Evolutionary conservation across 2,113 vertebrate species (phyloP).

Genomic region (Siphamia tubifer): DNA sequence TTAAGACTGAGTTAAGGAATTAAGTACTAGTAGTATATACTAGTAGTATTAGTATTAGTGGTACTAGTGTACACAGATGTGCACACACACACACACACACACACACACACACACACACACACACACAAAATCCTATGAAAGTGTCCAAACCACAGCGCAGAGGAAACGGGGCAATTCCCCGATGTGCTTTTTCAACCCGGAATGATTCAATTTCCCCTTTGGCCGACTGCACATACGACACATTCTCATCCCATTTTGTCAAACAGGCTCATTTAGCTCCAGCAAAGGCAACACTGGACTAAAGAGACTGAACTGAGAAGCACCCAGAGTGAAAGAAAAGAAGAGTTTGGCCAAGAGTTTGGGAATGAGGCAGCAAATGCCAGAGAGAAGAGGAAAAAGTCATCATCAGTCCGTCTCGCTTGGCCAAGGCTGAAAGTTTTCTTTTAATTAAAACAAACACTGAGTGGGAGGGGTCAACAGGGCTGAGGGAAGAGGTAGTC

Average conservation of each 20-base stretch:
- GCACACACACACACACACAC: slow-evolving; percentile 24
- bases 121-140: slow-evolving; percentile 16
- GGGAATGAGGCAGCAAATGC: slow-evolving; percentile 2
- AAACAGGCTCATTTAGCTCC: slow-evolving; percentile 39
- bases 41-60: too few relatives aligned
- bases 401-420: slow-evolving; percentile 29
- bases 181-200: slow-evolving; percentile 63
- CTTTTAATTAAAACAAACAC: slow-evolving; percentile 80
- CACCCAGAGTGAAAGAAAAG: not conserved
- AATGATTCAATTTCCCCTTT: slow-evolving; percentile 78
- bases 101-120: slow-evolving; percentile 23
- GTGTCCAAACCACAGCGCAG: slow-evolving; percentile 52
- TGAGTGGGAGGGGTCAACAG: slow-evolving; percentile 49
- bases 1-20: too few relatives aligned
- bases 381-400: slow-evolving; percentile 50
- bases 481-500: slow-evolving; percentile 45
- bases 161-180: slow-evolving; percentile 55
- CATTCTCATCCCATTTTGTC: slow-evolving; percentile 60
- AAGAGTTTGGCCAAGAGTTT: slow-evolving; percentile 29
- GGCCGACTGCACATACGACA: slow-evolving; percentile 59
- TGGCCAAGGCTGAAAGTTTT: slow-evolving; percentile 62
- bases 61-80: too few relatives aligned
- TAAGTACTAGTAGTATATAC: slow-evolving; percentile 35
- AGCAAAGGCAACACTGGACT: slow-evolving; percentile 28
- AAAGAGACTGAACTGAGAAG: slow-evolving; percentile 14